These are phyloP conservation scores for Cosmorhoe ocellata DNA, from an alignment of 2,888 invertebrate genomes.

Conservation along the genomic window DNA sequence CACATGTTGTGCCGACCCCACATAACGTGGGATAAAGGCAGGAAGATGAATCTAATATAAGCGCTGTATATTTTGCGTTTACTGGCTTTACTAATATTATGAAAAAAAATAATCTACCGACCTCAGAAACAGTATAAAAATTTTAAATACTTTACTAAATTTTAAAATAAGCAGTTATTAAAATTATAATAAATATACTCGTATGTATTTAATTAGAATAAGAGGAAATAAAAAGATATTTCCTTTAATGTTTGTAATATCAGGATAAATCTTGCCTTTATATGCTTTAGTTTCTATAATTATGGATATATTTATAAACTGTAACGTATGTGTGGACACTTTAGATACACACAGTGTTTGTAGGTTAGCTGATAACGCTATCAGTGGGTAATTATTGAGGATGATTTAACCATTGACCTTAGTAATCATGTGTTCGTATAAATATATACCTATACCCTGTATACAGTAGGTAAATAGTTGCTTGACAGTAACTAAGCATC, in stretches of 20 bases:
- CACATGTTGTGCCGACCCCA: too few relatives aligned
- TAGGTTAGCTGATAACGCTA: slow-evolving; percentile 42
- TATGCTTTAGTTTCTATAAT: not conserved
- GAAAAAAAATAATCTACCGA: too few relatives aligned
- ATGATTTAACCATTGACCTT: slow-evolving; percentile 55
- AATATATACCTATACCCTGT: too few relatives aligned
- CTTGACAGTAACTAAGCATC: not conserved
- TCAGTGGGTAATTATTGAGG: slow-evolving; percentile 48
- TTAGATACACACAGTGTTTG: slow-evolving; percentile 30
- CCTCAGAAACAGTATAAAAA: too few relatives aligned
- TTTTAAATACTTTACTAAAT: too few relatives aligned
- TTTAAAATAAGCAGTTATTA: too few relatives aligned
- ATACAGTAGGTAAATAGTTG: slow-evolving; percentile 7
- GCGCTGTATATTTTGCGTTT: too few relatives aligned
- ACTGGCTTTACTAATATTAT: too few relatives aligned
- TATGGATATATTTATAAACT: slow-evolving; percentile 11
- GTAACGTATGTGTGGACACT: slow-evolving; percentile 4
- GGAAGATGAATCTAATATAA: too few relatives aligned
- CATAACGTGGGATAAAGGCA: too few relatives aligned
- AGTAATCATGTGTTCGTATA: slow-evolving; percentile 43
- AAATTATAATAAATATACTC: too few relatives aligned
- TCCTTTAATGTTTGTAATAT: not conserved
- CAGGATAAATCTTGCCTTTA: not conserved
- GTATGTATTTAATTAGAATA: too few relatives aligned
- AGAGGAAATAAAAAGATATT: not conserved